Percentiles rank a stretch among this genome's conserved stretches.
These are phyloP conservation scores for Natrix natrix DNA, from an alignment of 2,797 vertebrate species.

Conservation along the genomic window DNA sequence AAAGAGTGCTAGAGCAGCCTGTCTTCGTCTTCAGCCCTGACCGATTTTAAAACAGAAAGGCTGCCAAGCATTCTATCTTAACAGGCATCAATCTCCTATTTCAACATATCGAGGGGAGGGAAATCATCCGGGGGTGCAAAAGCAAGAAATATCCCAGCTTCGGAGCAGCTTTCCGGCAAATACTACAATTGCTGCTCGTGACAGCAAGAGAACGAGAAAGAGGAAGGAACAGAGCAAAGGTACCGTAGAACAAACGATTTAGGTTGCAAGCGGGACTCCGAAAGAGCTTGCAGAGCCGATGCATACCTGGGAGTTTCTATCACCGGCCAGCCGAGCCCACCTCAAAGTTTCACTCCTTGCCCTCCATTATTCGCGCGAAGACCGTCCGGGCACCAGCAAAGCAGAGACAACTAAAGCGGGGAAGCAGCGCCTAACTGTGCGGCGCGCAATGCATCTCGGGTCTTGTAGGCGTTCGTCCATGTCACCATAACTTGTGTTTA, in stretches of 20 bases:
- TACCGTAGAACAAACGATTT: neutral
- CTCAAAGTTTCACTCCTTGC: neutral
- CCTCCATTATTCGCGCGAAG: neutral
- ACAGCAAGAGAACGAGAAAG: neutral
- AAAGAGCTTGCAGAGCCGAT: neutral
- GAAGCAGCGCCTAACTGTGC: fast-evolving
- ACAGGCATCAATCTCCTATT: neutral
- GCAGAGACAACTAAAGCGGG: neutral
- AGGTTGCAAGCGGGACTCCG: neutral
- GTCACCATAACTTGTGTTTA: neutral
- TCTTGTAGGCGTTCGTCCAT: neutral
- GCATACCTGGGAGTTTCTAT: neutral
- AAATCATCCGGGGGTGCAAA: no score
- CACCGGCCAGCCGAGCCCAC: neutral
- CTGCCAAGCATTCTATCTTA: neutral
- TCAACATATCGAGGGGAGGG: neutral
- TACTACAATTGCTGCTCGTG: neutral
- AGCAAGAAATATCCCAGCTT: neutral
- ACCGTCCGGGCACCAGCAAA: neutral
- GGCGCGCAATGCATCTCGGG: neutral
- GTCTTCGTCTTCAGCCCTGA: neutral
- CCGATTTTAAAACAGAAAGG: neutral
- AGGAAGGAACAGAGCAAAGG: neutral
- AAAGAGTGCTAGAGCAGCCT: neutral
- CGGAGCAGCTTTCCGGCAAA: neutral